Base-by-base conservation (phyloP, 2,797 vertebrate species). In the Gobio occitaniae region DNA sequence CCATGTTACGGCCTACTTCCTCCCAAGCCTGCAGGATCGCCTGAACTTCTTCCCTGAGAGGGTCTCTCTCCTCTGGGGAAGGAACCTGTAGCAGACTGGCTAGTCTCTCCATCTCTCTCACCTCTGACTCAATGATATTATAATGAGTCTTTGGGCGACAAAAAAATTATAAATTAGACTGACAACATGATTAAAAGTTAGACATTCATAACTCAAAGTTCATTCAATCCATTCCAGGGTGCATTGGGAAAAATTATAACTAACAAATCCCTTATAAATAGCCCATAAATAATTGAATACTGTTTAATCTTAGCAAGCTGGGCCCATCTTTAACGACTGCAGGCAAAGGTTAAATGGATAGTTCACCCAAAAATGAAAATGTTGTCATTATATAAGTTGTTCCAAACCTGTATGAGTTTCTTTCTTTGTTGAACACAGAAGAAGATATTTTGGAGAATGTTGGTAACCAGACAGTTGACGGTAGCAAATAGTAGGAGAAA, bases 31-130 rank as follows among this genome's bases (percentile, higher is more conserved):
- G 59, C 50, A 93, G 87, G 0, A 86, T 91, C 17, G 84, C 86
- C 90, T 92, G 88, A 29, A 92, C 85, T 48, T 92, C 89, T 54
- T 0, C 89, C 83, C 83, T 79, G 29, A 91, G 0, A 0, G 79
- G 65, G 71, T 90, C 87, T 32, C 72, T 83, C 81, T 5, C 84
- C 38, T 87, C 0, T 0, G 92, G 88, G 74, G 87, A 89, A 56
- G 90, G 75, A 16, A 86, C 83, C 69, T 93, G 90, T 85, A 93
- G 71, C 44, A 0, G 74, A 61, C 77, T 66, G 78, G 84, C 86
- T 56, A 72, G 82, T 72, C 65, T 91, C 79, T 94, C 90, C 90
- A 95, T 82, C 61, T 92, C 88, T 48, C 89, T 90, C 88, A 95
- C 66, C 61, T 93, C 92, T 61, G 89, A 88, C 78, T 86, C 89